Evolutionary conservation across 2,888 invertebrate species (phyloP), one percentile per base, ranked within the genome.

Genomic region (Diarsia brunnea): DNA sequence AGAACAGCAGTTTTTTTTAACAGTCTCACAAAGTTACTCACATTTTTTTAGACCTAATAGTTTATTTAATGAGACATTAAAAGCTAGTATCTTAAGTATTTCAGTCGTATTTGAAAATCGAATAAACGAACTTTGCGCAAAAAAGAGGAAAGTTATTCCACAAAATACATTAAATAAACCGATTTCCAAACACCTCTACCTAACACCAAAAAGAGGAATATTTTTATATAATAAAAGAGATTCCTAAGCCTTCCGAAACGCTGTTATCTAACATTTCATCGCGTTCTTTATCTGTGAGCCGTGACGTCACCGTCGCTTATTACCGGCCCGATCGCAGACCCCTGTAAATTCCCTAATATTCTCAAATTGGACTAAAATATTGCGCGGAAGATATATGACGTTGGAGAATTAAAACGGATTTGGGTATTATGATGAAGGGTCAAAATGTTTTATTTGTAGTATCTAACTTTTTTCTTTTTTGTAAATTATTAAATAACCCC

Each of bases 301-400:
- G 79, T 83, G 87, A 85, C 79, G 86, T 83, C 80, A 73, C 84
- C 73, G 31, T 55, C 76, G 79, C 79, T 88, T 88, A 86, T 87
- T 86, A 81, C 83, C 64, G 61, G 43, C 65, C 82, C 64, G 85
- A 85, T 83, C 83, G 82, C 78, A 87, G 76, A 79, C 86, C 80
- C 74, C 80, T 69, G 86, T 78, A 78, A 87, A 86, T 83, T 79
- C 72, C 83, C 80, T 79, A 78, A 81, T 84, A 84, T 85, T 85
- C 84, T 60, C 74, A 73, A 87, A 87, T 86, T 81, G 86, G 79
- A 78, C 84, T 74, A 79, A 85, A 87, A 83, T 85, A 76, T 76
- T 76, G 73, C 58, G 12, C 24, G 19, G 49, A 65, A 65, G 78
- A 87, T 87, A 79, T 87, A 85, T 84, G 68, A 73, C 76, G 65